Conservation (phyloP, 2,113 vertebrate genomes). For the Pygoscelis adeliae region DNA sequence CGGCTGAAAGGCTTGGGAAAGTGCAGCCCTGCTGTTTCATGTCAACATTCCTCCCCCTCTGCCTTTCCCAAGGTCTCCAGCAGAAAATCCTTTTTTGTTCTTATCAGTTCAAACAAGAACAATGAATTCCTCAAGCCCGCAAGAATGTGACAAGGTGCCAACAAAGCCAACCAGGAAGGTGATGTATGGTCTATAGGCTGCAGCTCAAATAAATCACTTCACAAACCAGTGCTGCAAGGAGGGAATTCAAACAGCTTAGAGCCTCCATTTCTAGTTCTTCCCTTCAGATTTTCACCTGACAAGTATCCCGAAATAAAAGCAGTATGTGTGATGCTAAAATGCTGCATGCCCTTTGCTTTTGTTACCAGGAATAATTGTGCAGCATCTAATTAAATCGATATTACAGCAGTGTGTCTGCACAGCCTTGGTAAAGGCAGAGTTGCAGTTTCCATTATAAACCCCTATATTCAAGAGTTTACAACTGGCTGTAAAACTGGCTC, state of each 20-base stretch:
- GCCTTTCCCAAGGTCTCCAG: slow-evolving; percentile 78
- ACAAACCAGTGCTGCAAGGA: slow-evolving; percentile 61
- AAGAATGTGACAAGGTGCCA: slow-evolving; percentile 87
- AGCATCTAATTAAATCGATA: neutral
- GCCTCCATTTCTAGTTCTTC: neutral
- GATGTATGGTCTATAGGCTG: slow-evolving; percentile 78
- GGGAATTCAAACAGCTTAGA: slow-evolving; percentile 44
- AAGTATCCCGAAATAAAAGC: neutral
- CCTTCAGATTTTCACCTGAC: slow-evolving; percentile 53
- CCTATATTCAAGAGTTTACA: neutral
- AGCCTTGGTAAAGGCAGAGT: neutral
- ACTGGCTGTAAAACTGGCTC: slow-evolving; percentile 9
- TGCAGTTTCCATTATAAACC: slow-evolving; percentile 29
- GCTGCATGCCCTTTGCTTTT: neutral
- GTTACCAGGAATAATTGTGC: neutral
- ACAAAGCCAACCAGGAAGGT: slow-evolving; percentile 83
- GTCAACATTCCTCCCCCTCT: slow-evolving; percentile 73
- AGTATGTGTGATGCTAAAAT: neutral
- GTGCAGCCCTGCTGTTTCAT: slow-evolving; percentile 53
- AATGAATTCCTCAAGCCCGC: slow-evolving; percentile 81
- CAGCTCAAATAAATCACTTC: slow-evolving; percentile 78
- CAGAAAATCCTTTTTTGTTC: slow-evolving; percentile 80
- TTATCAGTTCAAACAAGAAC: slow-evolving; percentile 88
- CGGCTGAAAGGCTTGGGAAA: slow-evolving; percentile 67
- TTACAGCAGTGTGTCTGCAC: neutral